Base-by-base conservation (phyloP, 2,888 invertebrate species). In the Drosophila quasianomalipes region DNA sequence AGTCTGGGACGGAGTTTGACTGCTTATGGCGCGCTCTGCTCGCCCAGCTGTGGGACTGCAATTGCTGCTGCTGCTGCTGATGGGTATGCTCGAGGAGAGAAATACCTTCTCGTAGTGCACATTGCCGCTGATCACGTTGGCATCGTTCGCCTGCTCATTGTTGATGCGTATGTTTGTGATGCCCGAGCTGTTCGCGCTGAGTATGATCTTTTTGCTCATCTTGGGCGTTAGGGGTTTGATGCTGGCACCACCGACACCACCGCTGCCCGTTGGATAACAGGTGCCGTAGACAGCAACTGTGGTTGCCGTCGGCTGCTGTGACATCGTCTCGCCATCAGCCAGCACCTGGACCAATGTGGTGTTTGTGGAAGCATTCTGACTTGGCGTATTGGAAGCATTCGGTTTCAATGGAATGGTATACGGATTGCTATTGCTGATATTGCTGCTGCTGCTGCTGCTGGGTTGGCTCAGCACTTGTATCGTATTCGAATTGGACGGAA, bases 401-500 rank as follows among this genome's bases (percentile, higher is more conserved):
- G 78, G 82, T 74, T 92, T 92, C 4, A 87, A 74, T 35, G 93
- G 92, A 37, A 91, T 91, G 30, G 92, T 91, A 62, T 92, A 92
- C 55, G 92, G 90, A 79, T 92, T 92, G 49, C 78, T 30, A 70
- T 63, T 22, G 86, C 60, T 78, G 69, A 33, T 60, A 47, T 58
- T 70, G 64, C 64, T 54, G 73, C 58, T 51, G 74, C 70, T 52
- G 62, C 65, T 54, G 70, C 72, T 78, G 65, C 74, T 77, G 28
- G 71, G 66, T 60, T 81, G 77, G 28, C 85, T 85, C 39, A 91
- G 81, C 67, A 93, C 91, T 74, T 93, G 93, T 73, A 93, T 93
- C 70, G 93, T 92, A 83, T 90, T 92, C 71, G 84, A 89, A 89
- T 91, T 93, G 93, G 93, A 93, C 93, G 93, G 93, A 92, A 93